These are phyloP conservation scores for Stercorarius parasiticus DNA, from an alignment of 2,113 vertebrate species.

Conservation along the genomic window DNA sequence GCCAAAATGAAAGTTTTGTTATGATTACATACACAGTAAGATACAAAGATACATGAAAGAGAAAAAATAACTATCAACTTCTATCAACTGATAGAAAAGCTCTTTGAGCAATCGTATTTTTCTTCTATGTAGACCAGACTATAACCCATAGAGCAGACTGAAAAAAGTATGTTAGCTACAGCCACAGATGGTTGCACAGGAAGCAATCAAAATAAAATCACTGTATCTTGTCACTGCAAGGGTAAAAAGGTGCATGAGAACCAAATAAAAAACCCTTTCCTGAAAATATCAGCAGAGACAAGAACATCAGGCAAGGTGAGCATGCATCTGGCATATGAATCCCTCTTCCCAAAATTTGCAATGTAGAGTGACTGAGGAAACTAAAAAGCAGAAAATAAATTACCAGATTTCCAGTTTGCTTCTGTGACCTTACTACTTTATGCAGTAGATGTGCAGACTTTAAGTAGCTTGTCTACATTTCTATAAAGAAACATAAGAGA, in stretches of 20 bases:
- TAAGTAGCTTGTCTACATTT: neutral
- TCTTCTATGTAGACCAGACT: neutral
- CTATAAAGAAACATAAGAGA: neutral
- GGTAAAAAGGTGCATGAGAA: neutral
- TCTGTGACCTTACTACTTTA: rapidly evolving
- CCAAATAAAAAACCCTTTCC: neutral
- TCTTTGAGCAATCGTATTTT: neutral
- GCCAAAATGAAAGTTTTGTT: neutral
- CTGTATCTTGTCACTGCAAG: neutral
- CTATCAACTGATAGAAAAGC: neutral
- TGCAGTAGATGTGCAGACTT: neutral
- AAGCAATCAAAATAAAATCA: neutral
- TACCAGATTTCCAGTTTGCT: neutral
- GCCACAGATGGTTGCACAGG: neutral
- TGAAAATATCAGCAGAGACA: neutral
- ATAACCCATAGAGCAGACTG: neutral
- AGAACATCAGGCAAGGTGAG: neutral
- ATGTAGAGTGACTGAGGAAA: neutral
- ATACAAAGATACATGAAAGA: neutral
- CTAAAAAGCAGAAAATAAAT: neutral
- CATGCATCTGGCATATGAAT: neutral
- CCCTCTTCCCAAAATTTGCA: neutral
- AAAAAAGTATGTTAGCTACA: neutral
- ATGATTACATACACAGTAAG: neutral
- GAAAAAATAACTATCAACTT: neutral